Percentiles rank a stretch among this genome's conserved stretches.
Conservation (phyloP, 2,888 invertebrate species). For the Macrophya alboannulata region DNA sequence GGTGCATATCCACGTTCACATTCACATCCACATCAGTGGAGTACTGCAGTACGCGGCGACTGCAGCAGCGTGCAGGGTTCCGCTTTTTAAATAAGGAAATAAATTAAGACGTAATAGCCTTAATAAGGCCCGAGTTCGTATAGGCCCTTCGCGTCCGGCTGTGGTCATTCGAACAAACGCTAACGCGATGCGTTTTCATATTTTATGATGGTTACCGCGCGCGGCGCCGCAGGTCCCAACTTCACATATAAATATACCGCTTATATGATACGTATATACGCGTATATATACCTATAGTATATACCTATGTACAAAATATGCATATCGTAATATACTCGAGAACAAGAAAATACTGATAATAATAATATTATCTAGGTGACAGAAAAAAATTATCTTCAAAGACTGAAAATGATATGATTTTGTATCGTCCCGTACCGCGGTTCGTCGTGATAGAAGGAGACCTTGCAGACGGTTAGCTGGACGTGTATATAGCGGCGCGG, state of each 20-base stretch:
- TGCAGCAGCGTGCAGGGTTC: slow-evolving; percentile 13
- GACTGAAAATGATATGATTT: not conserved
- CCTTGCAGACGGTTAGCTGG: slow-evolving; percentile 28
- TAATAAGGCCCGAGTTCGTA: slow-evolving; percentile 70
- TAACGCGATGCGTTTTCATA: slow-evolving; percentile 68
- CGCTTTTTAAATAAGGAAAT: slow-evolving; percentile 72
- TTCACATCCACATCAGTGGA: not conserved
- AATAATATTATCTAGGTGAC: not conserved
- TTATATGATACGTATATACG: not conserved
- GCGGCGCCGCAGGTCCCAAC: slow-evolving; percentile 6
- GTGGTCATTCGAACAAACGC: slow-evolving; percentile 63
- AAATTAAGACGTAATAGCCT: slow-evolving; percentile 74
- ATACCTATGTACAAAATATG: no score
- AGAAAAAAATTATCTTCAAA: not conserved
- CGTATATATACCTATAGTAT: not conserved
- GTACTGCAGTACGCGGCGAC: not conserved
- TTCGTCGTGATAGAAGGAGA: slow-evolving; percentile 15
- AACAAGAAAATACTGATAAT: not conserved
- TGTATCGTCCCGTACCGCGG: not conserved
- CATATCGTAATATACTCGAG: no score
- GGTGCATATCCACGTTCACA: not conserved
- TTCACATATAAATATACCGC: slow-evolving; percentile 28
- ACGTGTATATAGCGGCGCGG: no score
- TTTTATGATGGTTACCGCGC: slow-evolving; percentile 62
- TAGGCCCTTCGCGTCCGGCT: slow-evolving; percentile 69